Percentiles rank a stretch among this genome's conserved stretches.
Conservation (phyloP, 2,113 vertebrate species). For the Electrona antarctica region DNA sequence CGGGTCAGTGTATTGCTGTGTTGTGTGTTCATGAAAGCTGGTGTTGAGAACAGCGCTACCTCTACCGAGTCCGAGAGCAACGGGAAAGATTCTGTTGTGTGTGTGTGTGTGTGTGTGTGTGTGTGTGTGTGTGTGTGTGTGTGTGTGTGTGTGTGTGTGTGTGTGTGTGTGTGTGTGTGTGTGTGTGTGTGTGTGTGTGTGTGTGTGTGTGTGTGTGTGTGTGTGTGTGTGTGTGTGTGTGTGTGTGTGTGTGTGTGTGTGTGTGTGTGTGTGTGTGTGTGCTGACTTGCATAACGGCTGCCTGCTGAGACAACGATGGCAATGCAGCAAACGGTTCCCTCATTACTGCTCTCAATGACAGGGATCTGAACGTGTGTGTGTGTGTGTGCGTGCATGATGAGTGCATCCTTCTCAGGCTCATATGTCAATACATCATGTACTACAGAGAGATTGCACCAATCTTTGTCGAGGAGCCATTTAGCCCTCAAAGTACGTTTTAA, state of each 20-base stretch:
- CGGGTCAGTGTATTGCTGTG: no score
- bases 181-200: conserved; percentile 8
- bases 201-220: conserved; percentile 2
- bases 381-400: conserved; percentile 56
- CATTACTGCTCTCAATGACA: neutral
- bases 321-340: neutral
- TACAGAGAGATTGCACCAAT: neutral
- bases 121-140: conserved; percentile 10
- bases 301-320: conserved; percentile 3
- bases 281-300: conserved; percentile 15
- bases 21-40: no score
- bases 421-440: neutral
- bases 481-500: no score
- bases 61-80: no score
- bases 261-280: conserved; percentile 23
- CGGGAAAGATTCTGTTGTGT: conserved; percentile 30
- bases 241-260: conserved; percentile 13
- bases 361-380: neutral
- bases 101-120: neutral
- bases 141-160: conserved; percentile 3
- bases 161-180: conserved; percentile 20
- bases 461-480: no score
- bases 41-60: no score
- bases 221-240: neutral
- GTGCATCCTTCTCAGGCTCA: conserved; percentile 47